Conservation (phyloP, 2,113 vertebrate genomes). For the Lycaon pictus region DNA sequence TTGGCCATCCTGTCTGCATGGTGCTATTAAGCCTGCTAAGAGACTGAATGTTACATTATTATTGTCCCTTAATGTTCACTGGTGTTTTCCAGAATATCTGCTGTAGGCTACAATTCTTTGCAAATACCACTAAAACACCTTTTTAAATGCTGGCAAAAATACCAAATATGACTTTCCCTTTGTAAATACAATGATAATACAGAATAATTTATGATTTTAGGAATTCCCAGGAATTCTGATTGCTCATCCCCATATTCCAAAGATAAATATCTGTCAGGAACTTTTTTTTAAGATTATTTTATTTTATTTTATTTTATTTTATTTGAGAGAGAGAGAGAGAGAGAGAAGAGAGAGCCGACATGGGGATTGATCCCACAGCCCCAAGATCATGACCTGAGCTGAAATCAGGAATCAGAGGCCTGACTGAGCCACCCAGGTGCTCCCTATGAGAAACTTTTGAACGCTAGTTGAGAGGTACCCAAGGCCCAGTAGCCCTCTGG, state of each 20-base stretch:
- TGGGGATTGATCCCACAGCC: not conserved
- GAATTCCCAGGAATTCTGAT: not conserved
- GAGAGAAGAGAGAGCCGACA: not conserved
- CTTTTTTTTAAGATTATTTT: not conserved
- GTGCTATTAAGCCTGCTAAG: not conserved
- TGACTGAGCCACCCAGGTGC: not conserved
- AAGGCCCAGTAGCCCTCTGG: accelerated
- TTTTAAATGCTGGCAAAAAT: not conserved
- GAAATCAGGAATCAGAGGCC: not conserved
- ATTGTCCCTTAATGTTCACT: not conserved
- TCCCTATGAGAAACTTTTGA: not conserved
- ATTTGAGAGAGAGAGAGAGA: too few species aligned
- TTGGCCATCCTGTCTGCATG: not conserved
- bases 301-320: not conserved
- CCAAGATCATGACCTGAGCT: not conserved
- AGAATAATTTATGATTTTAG: not conserved
- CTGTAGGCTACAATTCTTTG: not conserved
- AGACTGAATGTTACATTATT: not conserved
- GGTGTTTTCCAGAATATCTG: not conserved
- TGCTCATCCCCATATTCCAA: not conserved
- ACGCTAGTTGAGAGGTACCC: not conserved
- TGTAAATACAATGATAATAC: not conserved
- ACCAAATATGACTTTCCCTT: not conserved
- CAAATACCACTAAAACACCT: not conserved
- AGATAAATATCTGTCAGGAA: too few species aligned